Evolutionary conservation across 2,888 invertebrate species (phyloP).

Genomic region (Chelonus formosanus): DNA sequence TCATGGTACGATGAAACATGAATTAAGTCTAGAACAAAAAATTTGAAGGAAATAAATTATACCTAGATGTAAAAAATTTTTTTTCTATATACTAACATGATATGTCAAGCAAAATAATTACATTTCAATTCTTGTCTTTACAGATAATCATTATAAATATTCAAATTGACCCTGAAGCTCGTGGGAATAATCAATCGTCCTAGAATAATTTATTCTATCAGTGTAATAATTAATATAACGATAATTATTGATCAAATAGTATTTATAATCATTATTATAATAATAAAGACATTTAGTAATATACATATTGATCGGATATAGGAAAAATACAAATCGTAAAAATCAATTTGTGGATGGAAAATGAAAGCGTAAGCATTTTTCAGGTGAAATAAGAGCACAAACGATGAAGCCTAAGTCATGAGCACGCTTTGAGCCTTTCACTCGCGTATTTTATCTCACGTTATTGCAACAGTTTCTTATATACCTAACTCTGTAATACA

Average conservation of each 20-base stretch:
- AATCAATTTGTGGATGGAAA: background rate
- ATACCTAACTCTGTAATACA: conserved; percentile 16
- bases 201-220: too few species aligned
- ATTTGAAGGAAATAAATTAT: background rate
- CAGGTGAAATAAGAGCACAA: conserved; percentile 21
- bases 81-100: background rate
- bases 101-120: background rate
- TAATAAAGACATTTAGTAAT: background rate
- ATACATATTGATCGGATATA: too few species aligned
- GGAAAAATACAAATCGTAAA: background rate
- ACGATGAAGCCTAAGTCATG: conserved; percentile 27
- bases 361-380: conserved; percentile 10
- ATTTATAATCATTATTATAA: background rate
- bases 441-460: conserved; percentile 27
- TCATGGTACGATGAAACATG: conserved; percentile 51
- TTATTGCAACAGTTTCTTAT: conserved; percentile 26
- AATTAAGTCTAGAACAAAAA: conserved; percentile 51
- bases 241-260: too few species aligned
- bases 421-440: conserved; percentile 31
- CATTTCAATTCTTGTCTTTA: too few species aligned
- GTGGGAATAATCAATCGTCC: conserved; percentile 22
- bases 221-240: too few species aligned
- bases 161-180: conserved; percentile 23
- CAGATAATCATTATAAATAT: conserved; percentile 14
- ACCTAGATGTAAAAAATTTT: too few species aligned